Conservation (phyloP, 1,140 invertebrate genomes). For the Mesaphorura yosii region DNA sequence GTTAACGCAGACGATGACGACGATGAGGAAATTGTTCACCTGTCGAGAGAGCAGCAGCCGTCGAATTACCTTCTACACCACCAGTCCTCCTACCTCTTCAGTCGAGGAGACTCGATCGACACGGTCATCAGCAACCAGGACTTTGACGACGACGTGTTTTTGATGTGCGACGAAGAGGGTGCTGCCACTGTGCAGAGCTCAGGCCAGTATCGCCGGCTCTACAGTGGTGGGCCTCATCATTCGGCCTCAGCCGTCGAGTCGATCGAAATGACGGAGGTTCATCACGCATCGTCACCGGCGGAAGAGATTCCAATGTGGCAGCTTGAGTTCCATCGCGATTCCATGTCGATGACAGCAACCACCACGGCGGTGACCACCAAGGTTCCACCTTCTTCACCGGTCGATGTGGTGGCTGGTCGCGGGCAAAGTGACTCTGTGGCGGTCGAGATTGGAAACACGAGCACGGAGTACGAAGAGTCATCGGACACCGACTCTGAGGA, state of each 20-base stretch:
- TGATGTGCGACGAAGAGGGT: not conserved
- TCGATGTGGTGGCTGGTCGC: too few species aligned
- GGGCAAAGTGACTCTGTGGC: conserved; percentile 20
- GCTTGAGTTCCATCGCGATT: conserved; percentile 30
- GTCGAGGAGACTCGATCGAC: conserved; percentile 45
- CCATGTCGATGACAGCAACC: conserved; percentile 1
- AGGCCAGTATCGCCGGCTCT: too few species aligned
- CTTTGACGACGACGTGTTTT: conserved; percentile 25
- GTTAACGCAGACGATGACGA: conserved; percentile 33
- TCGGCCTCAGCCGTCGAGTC: conserved; percentile 37
- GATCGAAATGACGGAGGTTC: conserved; percentile 43
- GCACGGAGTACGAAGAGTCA: conserved; percentile 23
- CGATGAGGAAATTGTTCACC: conserved; percentile 31
- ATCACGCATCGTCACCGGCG: conserved; percentile 34
- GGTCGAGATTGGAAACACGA: conserved; percentile 22
- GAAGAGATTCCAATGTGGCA: conserved; percentile 35
- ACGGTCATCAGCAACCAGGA: conserved; percentile 39
- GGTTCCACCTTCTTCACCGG: not conserved
- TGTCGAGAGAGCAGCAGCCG: not conserved
- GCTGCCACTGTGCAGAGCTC: not conserved
- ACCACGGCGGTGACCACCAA: not conserved
- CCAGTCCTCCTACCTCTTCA: conserved; percentile 16
- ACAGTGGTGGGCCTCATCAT: too few species aligned
- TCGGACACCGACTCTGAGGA: conserved; percentile 15
- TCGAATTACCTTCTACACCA: not conserved